Base-by-base conservation (phyloP, 2,797 vertebrate genomes). In the Falco peregrinus region DNA sequence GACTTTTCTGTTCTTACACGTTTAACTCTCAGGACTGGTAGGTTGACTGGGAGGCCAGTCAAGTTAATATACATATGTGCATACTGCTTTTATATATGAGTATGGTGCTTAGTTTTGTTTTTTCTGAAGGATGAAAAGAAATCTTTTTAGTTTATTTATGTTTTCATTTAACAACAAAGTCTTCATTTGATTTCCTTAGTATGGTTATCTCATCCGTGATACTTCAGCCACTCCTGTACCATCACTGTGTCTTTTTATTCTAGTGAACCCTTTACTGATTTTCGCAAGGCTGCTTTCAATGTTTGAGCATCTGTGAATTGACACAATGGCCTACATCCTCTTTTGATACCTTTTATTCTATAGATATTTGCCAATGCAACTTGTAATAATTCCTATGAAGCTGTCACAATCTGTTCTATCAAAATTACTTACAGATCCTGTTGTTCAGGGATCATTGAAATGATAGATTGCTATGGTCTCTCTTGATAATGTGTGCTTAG, bases 381-480 rank as follows among this genome's bases (percentile, higher is more conserved):
- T 94, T 89, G 65, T 93, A 91, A 89, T 95, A 96, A 94, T 69
- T 95, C 94, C 95, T 97, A 76, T 93, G 97, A 97, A 98, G 92
- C 91, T 96, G 95, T 97, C 95, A 97, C 82, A 94, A 37, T 84
- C 82, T 95, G 68, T 87, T 93, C 92, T 95, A 94, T 97, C 95
- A 96, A 95, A 97, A 91, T 93, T 80, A 95, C 90, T 95, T 90
- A 61, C 73, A 93, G 94, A 82, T 86, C 56, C 96, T 96, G 97
- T 97, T 97, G 95, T 96, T 91, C 94, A 93, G 96, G 87, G 97
- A 87, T 94, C 93, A 47, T 96, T 96, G 95, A 97, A 89, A 97
- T 97, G 97, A 98, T 95, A 81, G 85, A 98, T 93, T 93, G 80
- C 90, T 96, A 85, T 48, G 60, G 74, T 86, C 86, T 96, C 90